A percentile compares a stretch with the other conserved stretches of the same genome.
Conservation (phyloP, 1,140 invertebrate species). For the Bombus cullumanus region DNA sequence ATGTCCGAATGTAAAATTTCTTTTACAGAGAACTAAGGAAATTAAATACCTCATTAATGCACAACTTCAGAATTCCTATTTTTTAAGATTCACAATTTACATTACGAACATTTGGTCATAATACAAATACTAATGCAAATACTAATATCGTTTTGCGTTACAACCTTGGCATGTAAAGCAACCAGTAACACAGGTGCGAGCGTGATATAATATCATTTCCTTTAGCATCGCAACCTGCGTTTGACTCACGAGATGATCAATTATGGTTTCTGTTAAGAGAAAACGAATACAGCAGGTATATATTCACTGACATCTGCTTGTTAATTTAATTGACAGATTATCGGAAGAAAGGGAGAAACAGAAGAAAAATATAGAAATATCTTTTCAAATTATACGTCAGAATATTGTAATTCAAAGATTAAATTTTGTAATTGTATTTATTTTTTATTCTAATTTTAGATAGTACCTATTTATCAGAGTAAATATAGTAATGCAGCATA, state of each 20-base stretch:
- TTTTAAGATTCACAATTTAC: slow-evolving; percentile 37
- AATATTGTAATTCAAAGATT: background rate
- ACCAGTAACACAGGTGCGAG: slow-evolving; percentile 46
- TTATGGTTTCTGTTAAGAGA: background rate
- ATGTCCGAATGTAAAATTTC: too few species aligned
- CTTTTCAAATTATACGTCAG: background rate
- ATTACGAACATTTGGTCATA: background rate
- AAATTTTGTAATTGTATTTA: background rate
- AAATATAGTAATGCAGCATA: background rate
- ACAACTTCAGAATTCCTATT: slow-evolving; percentile 25
- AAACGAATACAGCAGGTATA: background rate
- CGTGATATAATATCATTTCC: slow-evolving; percentile 34
- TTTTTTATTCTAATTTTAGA: background rate
- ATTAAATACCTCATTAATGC: background rate
- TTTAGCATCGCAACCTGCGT: slow-evolving; percentile 2
- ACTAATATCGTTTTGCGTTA: slow-evolving; percentile 31
- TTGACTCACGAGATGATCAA: background rate
- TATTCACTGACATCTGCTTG: background rate
- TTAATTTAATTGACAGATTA: slow-evolving; percentile 8
- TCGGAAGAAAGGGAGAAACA: background rate
- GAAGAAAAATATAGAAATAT: background rate
- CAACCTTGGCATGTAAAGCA: slow-evolving; percentile 49
- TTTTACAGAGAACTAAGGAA: too few species aligned
- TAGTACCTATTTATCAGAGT: background rate
- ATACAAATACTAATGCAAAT: background rate